Conservation (phyloP, 2,888 invertebrate genomes). For the Gonocerus acuteangulatus region DNA sequence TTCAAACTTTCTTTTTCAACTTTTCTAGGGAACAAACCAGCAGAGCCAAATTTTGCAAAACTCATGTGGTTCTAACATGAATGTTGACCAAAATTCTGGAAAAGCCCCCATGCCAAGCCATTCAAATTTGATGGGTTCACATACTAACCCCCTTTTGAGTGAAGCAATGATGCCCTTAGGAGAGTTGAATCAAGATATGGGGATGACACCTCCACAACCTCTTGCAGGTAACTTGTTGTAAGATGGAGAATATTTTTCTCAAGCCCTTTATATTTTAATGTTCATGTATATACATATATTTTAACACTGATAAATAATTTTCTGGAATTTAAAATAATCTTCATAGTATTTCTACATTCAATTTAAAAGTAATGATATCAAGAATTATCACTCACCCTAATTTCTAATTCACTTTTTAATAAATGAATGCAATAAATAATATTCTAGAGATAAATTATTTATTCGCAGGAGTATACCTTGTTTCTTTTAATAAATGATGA, state of each 20-base stretch:
- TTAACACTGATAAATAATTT: too few relatives aligned
- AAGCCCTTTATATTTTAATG: background rate
- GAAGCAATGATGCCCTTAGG: conserved; percentile 38
- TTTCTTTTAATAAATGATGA: too few relatives aligned
- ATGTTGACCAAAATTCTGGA: conserved; percentile 29
- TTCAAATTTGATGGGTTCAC: conserved; percentile 28
- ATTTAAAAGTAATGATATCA: too few relatives aligned
- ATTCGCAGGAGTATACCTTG: too few relatives aligned
- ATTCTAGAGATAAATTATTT: too few relatives aligned
- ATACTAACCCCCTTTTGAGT: conserved; percentile 27
- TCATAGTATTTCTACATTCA: too few relatives aligned
- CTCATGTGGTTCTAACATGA: conserved; percentile 31
- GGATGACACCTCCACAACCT: conserved; percentile 39
- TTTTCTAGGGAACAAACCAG: conserved; percentile 31
- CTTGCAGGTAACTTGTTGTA: conserved; percentile 38
- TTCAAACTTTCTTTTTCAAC: background rate
- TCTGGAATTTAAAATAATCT: too few relatives aligned
- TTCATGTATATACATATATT: background rate
- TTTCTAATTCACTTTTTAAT: too few relatives aligned
- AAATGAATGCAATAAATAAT: too few relatives aligned
- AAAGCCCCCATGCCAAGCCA: conserved; percentile 29
- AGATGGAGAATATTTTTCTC: background rate
- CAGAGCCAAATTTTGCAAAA: conserved; percentile 32
- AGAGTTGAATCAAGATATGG: conserved; percentile 38
- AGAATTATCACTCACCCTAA: too few relatives aligned